Conservation (phyloP, 1,140 invertebrate species). For the Colletes gigas region DNA sequence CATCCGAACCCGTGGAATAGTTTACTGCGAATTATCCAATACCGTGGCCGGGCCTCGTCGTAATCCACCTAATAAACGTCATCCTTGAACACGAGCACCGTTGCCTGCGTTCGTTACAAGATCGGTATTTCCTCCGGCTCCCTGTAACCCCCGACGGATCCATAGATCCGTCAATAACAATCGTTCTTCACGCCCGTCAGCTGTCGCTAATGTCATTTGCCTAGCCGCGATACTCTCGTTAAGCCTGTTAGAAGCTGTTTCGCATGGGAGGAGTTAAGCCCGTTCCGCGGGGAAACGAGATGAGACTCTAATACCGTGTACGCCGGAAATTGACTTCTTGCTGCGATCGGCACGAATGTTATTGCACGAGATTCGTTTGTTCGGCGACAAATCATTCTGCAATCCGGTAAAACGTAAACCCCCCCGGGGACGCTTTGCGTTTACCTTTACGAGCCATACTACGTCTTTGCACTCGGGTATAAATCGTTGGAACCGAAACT, state of each 20-base stretch:
- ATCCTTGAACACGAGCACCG: constrained; percentile 19
- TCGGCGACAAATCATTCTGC: too few relatives aligned
- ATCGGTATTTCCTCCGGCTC: neutral
- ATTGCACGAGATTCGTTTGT: too few relatives aligned
- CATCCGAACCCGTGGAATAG: constrained; percentile 35
- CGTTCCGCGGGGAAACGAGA: neutral
- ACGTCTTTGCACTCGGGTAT: too few relatives aligned
- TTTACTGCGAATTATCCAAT: constrained; percentile 58
- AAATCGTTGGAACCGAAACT: too few relatives aligned
- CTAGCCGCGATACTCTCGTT: constrained; percentile 18
- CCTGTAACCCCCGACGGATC: neutral
- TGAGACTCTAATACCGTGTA: neutral
- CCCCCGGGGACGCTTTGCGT: too few relatives aligned
- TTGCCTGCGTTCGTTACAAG: constrained; percentile 1
- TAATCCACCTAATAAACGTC: constrained; percentile 52
- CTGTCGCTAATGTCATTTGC: constrained; percentile 44
- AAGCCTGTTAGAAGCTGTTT: constrained; percentile 26
- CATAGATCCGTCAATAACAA: constrained; percentile 29
- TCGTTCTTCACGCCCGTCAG: constrained; percentile 43
- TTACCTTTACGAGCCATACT: too few relatives aligned
- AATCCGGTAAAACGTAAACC: too few relatives aligned
- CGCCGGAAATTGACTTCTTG: neutral
- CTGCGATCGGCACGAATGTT: neutral
- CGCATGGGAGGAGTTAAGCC: neutral
- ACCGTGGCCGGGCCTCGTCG: constrained; percentile 33